Base-by-base conservation (phyloP, 2,113 vertebrate species). In the Sterrhoptilus dennistouni region DNA sequence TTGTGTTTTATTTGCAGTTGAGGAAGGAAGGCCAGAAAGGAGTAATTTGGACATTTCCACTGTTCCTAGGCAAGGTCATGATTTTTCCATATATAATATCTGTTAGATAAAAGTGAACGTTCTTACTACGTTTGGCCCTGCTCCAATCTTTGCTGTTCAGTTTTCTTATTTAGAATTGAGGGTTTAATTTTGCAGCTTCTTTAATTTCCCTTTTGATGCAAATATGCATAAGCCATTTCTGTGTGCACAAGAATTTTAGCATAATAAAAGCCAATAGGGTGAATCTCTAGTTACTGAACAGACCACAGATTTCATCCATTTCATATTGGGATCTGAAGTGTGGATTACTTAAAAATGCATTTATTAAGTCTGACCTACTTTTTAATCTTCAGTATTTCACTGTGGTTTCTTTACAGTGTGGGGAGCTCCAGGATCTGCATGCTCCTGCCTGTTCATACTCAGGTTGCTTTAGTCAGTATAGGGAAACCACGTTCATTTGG, bases 331-430 rank as follows among this genome's bases (percentile, higher is more conserved):
- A 93, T 95, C 95, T 96, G 90, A 96, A 96, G 63, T 44, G 81
- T 89, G 91, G 96, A 93, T 96, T 96, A 96, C 74, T 96, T 96
- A 85, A 90, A 97, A 97, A 97, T 89, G 81, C 77, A 94, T 97
- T 96, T 96, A 94, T 97, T 97, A 97, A 96, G 54, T 96, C 89
- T 97, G 98, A 98, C 97, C 97, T 97, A 98, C 94, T 97, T 98
- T 97, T 97, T 66, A 96, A 97, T 97, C 96, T 96, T 97, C 93
- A 94, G 5, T 94, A 94, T 97, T 97, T 88, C 88, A 93, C 45
- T 92, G 87, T 93, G 31, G 40, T 94, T 96, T 97, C 87, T 70
- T 94, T 87, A 61, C n/a, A 59, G 45, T 74, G 64, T 72, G 50
- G 40, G 36, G 59, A 96, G 31, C 45, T 91, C 90, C 78, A 90